Percentiles rank a stretch among this genome's conserved stretches.
phyloP scores from a whole-genome alignment of 1,140 invertebrate species.

The Lerema accius region DNA sequence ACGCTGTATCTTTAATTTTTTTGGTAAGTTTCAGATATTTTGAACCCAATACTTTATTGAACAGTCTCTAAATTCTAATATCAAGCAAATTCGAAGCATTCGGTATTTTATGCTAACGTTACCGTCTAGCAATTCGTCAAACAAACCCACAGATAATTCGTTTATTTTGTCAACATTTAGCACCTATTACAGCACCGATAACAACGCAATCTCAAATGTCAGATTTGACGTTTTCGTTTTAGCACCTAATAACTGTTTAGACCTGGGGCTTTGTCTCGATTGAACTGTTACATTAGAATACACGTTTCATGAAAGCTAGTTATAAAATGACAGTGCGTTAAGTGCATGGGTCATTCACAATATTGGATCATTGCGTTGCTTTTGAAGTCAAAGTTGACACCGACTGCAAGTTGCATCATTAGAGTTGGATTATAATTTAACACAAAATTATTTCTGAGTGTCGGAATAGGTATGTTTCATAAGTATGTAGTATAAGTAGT shows the following conservation, averaged over 20 bases:
- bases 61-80: not conserved
- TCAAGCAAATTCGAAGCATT: no score
- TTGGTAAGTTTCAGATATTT: slow-evolving; percentile 52
- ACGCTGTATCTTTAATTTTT: slow-evolving; percentile 79
- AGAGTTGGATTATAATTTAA: no score
- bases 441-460: no score
- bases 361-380: no score
- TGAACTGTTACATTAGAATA: not conserved
- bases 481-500: no score
- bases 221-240: not conserved
- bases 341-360: no score
- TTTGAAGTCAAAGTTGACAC: no score
- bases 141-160: not conserved
- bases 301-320: not conserved
- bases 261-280: not conserved
- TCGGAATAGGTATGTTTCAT: no score
- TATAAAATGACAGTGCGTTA: not conserved
- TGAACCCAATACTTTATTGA: not conserved
- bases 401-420: no score
- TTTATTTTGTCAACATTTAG: not conserved
- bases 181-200: slow-evolving; percentile 6
- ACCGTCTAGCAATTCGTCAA: not conserved
- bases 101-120: not conserved
- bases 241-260: not conserved
- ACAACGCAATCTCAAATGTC: not conserved